Base-by-base conservation (phyloP, 1,140 invertebrate genomes). In the Battus philenor region DNA sequence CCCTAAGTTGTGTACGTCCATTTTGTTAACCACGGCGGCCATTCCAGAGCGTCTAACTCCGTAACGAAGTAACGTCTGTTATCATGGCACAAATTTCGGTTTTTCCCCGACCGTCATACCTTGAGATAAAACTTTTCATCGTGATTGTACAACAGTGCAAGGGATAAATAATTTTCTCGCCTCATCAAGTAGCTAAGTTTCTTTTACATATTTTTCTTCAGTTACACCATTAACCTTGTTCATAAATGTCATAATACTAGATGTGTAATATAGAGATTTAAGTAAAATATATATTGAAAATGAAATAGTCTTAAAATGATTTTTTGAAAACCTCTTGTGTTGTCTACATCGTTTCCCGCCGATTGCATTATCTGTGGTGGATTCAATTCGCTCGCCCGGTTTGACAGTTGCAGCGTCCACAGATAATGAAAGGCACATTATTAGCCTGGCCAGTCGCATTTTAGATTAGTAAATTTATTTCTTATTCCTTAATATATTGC, bases 181-280 rank as follows among this genome's bases (percentile, higher is more conserved):
- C 45, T 70, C 56, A 54, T 66, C 62, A 62, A 26, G 58, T 77
- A 70, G 68, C 53, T 65, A 68, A 64, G 57, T 62, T 54, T 47
- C 51, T 26, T 38, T 11, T 39, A 50, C 51, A 11, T 10, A 34
- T 56, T 66, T 50, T 54, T 65, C 68, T 67, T 64, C 62, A 58
- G 66, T 74, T 66, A 64, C 55, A 61, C 56, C 59, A 64, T 77
- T 63, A 63, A 65, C 69, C 62, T 68, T 56, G 54, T 69, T 76
- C 50, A 63, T 69, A 70, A 62, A 70, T 75, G 72, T 80, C 74
- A 77, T 74, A 73, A 82, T 78, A 76, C 63, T 81, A 75, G 67
- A 76, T 79, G 65, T 78, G 66, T 83, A 74, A 75, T 69, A 82
- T 74, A 77, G 75, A 68, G 57, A 67, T 75, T 80, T 60, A 58